Evolutionary conservation across 2,888 invertebrate species (phyloP).

Genomic region (Actias luna): DNA sequence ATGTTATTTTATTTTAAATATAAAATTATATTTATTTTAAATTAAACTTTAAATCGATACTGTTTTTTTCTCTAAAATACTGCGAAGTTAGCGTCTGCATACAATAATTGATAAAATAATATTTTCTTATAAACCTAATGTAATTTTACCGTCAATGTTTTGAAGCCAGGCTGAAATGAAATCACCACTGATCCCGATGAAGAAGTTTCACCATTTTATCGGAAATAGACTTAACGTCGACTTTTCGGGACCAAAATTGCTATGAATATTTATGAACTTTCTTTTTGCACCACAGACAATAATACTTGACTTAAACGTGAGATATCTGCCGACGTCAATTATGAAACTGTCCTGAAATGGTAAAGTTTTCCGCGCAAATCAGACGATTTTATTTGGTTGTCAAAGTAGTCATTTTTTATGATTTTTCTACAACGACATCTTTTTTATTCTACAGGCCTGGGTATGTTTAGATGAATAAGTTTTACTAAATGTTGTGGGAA

Average conservation of each 20-base stretch:
- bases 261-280: conserved; percentile 78
- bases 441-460: no score
- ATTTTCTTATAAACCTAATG: conserved; percentile 12
- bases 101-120: not conserved
- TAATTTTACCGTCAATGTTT: conserved; percentile 13
- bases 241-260: conserved; percentile 69
- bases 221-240: conserved; percentile 75
- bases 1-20: no score
- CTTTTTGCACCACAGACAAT: conserved; percentile 55
- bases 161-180: conserved; percentile 49
- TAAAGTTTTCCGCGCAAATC: conserved; percentile 24
- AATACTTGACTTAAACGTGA: conserved; percentile 39
- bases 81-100: no score
- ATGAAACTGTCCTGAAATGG: conserved; percentile 30
- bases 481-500: no score
- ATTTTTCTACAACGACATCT: not conserved
- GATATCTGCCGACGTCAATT: conserved; percentile 30
- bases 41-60: no score
- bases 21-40: no score
- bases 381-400: not conserved
- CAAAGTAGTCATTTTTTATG: not conserved
- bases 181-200: conserved; percentile 46
- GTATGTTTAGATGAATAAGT: no score
- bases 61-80: no score
- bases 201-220: conserved; percentile 50